Evolutionary conservation across 2,113 vertebrate genomes (phyloP).

Genomic region (Meles meles): DNA sequence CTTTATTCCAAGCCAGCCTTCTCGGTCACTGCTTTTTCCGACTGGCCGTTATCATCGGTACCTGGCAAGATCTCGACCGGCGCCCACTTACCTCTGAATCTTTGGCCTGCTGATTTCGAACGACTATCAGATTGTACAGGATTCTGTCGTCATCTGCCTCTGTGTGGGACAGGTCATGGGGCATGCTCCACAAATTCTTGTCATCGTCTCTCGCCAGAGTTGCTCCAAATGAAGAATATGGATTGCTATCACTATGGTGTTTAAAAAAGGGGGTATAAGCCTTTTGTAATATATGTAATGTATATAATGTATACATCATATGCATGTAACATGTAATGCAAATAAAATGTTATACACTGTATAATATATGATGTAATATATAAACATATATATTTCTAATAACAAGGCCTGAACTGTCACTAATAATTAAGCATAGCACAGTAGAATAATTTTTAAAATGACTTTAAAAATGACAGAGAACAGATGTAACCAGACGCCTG

Average conservation of each 20-base stretch:
- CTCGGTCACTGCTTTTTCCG: background rate
- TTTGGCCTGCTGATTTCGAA: constrained; percentile 88
- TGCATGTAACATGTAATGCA: background rate
- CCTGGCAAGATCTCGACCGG: background rate
- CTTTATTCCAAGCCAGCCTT: background rate
- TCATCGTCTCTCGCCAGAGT: constrained; percentile 82
- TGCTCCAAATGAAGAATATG: constrained; percentile 81
- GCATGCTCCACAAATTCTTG: constrained; percentile 82
- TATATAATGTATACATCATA: background rate
- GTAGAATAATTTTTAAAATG: background rate
- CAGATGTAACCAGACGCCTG: background rate
- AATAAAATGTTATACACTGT: background rate
- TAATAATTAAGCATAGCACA: constrained; percentile 16
- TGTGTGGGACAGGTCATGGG: constrained; percentile 76
- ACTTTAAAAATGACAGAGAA: constrained; percentile 2
- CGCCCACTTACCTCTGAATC: constrained; percentile 87
- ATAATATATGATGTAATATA: background rate
- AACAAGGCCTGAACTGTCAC: background rate
- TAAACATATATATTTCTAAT: background rate
- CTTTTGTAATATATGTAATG: background rate
- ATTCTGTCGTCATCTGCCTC: constrained; percentile 86
- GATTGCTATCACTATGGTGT: constrained; percentile 76
- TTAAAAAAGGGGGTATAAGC: background rate
- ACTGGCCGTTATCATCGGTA: no score
- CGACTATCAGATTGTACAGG: constrained; percentile 88